A percentile compares a stretch with the other conserved stretches of the same genome.
These are phyloP conservation scores for Toxotes jaculatrix DNA, from an alignment of 2,113 vertebrate genomes.

Conservation along the genomic window DNA sequence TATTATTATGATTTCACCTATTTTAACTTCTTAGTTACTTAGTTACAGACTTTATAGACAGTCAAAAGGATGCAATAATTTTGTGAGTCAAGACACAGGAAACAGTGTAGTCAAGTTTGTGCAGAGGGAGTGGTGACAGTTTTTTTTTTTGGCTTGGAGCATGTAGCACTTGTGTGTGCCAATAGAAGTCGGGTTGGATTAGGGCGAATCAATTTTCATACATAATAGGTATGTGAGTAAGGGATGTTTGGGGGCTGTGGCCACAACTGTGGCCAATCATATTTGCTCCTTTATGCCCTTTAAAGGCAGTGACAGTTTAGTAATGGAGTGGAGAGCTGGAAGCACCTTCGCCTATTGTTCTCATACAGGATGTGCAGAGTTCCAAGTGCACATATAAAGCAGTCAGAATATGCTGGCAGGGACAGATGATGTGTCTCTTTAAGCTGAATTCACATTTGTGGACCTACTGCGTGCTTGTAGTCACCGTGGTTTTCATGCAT, in stretches of 20 bases:
- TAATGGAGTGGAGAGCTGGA: conserved; percentile 5
- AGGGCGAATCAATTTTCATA: conserved; percentile 24
- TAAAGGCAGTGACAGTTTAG: neutral
- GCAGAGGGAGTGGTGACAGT: neutral
- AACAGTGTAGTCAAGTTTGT: neutral
- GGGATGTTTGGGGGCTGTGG: conserved; percentile 14
- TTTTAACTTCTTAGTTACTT: neutral
- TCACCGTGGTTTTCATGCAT: conserved; percentile 15
- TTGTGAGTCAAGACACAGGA: neutral
- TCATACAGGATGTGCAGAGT: conserved; percentile 15
- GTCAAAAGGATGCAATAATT: neutral
- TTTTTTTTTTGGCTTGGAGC: neutral
- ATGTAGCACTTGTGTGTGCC: neutral
- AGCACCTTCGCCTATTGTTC: conserved; percentile 10
- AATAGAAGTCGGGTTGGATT: neutral
- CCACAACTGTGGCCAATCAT: conserved; percentile 14
- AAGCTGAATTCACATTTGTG: conserved; percentile 14
- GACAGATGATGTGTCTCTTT: conserved; percentile 8
- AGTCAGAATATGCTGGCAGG: neutral
- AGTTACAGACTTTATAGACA: neutral
- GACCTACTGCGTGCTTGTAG: conserved; percentile 2
- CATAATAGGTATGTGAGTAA: conserved; percentile 21
- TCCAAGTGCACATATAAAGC: neutral
- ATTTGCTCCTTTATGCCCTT: conserved; percentile 23
- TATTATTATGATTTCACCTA: neutral